phyloP scores from a whole-genome alignment of 2,888 invertebrate species.

The Eurois occulta region DNA sequence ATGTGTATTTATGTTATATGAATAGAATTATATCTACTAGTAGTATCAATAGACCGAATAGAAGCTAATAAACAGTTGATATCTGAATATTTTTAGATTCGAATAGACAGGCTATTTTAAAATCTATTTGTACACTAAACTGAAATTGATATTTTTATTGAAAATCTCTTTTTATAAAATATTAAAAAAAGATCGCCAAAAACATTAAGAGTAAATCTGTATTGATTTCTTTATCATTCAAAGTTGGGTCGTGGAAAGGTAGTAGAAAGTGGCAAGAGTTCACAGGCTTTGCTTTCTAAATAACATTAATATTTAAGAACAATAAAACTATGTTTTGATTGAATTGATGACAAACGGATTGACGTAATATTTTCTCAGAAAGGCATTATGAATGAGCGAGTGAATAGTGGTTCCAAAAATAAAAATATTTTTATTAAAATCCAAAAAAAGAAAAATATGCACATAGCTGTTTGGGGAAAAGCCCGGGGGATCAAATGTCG shows the following conservation, averaged over 20 bases:
- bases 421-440: constrained; percentile 38
- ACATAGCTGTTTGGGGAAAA: constrained; percentile 44
- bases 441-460: constrained; percentile 31
- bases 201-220: constrained; percentile 74
- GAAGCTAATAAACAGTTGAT: constrained; percentile 77
- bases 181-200: constrained; percentile 64
- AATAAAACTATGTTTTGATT: constrained; percentile 44
- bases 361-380: constrained; percentile 56
- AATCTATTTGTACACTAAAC: constrained; percentile 70
- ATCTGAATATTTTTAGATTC: constrained; percentile 73
- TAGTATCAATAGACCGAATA: constrained; percentile 78
- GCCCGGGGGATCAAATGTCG: constrained; percentile 53
- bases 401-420: constrained; percentile 46
- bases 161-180: constrained; percentile 69
- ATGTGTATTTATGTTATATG: constrained; percentile 57
- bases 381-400: constrained; percentile 57
- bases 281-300: constrained; percentile 67
- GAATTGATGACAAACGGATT: constrained; percentile 42
- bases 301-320: constrained; percentile 19
- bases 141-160: constrained; percentile 73
- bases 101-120: constrained; percentile 75
- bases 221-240: constrained; percentile 76
- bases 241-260: constrained; percentile 69
- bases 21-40: constrained; percentile 63
- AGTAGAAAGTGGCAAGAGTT: constrained; percentile 73